Evolutionary conservation across 2,888 invertebrate genomes (phyloP), one percentile per base, ranked within the genome.

Genomic region (Norana najaformis): DNA sequence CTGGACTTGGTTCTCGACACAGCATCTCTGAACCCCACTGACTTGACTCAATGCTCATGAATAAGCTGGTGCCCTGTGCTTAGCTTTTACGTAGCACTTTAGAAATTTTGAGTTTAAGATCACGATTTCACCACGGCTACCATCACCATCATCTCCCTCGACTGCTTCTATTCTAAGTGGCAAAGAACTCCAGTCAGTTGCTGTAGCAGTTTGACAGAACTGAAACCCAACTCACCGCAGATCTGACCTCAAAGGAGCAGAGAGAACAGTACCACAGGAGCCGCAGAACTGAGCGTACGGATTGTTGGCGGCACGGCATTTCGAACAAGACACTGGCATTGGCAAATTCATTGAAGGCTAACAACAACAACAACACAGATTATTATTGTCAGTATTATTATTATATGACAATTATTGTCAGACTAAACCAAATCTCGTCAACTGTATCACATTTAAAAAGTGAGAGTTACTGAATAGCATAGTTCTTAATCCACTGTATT

Each of bases 271-370:
- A 30, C 94, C 94, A 93, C 94, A 94, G 4, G 93, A 91, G 18
- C 92, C 93, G 92, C 94, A 94, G 92, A 93, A 94, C 88, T 92
- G 92, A 41, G 94, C 93, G 90, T 94, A 93, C 0, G 93, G 92
- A 90, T 94, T 92, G 92, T 94, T 94, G 90, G 91, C 93, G 89
- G 94, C 93, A 36, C 92, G 91, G 91, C 94, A 94, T 91, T 93
- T 93, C 39, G 93, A 92, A 92, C 94, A 94, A 30, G 90, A 89
- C 47, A 47, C 36, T 37, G 85, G 88, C 23, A n/a, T 34, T 18
- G 39, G 88, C 39, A 85, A 23, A n/a, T 89, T 41, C 47, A 11
- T n/a, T 20, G 47, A 69, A 69, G 89, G 35, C 53, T 69, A 82
- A 39, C 0, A 88, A 47, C 30, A 35, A 36, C 34, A 85, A 85